A percentile compares a stretch with the other conserved stretches of the same genome.
Conservation (phyloP, 1,140 invertebrate species). For the Euglossa dilemma region DNA sequence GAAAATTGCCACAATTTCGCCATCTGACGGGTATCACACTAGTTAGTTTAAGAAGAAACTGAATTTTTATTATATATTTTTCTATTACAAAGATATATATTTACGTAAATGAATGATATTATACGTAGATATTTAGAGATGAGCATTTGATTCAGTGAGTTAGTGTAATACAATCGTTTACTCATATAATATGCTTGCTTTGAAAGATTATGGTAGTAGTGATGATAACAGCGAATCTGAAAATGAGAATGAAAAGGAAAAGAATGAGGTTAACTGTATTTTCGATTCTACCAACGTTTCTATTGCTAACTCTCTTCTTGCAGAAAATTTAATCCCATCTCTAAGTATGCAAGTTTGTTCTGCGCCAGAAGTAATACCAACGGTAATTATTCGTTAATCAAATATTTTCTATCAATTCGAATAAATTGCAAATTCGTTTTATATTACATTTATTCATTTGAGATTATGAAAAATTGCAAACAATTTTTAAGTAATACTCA, state of each 20-base stretch:
- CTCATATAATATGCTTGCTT: constrained; percentile 83
- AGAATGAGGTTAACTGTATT: constrained; percentile 28
- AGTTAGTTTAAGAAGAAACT: no score
- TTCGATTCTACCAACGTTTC: constrained; percentile 7
- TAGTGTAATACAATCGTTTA: background rate
- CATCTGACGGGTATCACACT: no score
- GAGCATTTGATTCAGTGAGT: background rate
- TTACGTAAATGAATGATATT: background rate
- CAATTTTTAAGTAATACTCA: background rate
- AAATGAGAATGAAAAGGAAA: constrained; percentile 59
- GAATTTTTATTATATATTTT: background rate
- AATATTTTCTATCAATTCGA: background rate
- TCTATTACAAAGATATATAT: background rate
- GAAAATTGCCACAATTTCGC: no score
- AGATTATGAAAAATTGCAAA: background rate
- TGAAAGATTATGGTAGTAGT: constrained; percentile 86
- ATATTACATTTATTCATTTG: background rate
- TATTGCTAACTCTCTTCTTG: background rate
- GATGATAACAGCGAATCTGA: constrained; percentile 83
- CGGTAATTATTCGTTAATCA: constrained; percentile 82
- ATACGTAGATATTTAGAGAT: background rate
- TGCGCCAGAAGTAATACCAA: constrained; percentile 90
- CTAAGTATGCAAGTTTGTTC: constrained; percentile 88
- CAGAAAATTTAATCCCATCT: constrained; percentile 77
- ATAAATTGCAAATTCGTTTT: background rate